phyloP scores from a whole-genome alignment of 2,888 invertebrate species.

The Caradrina clavipalpis region DNA sequence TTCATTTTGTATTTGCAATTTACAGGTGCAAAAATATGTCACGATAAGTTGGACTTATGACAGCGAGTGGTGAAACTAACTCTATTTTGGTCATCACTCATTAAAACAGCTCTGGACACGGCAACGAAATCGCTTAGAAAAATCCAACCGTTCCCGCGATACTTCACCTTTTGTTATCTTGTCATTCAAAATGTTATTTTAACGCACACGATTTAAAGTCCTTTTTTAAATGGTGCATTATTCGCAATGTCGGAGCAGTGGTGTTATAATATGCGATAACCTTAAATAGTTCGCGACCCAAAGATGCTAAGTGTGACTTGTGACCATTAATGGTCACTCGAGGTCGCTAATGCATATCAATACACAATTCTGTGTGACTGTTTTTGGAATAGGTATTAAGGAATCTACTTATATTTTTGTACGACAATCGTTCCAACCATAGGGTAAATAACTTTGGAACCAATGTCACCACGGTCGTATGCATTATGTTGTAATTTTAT shows the following conservation, averaged over 20 bases:
- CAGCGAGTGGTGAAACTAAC: slow-evolving; percentile 9
- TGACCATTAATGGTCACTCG: not conserved
- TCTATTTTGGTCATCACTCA: not conserved
- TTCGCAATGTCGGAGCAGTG: no score
- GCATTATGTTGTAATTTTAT: not conserved
- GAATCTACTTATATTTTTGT: not conserved
- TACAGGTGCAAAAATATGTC: no score
- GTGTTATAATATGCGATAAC: no score
- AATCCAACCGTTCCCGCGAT: no score
- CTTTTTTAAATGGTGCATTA: no score
- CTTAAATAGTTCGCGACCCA: slow-evolving; percentile 5
- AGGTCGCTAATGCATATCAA: not conserved
- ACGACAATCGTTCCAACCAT: slow-evolving; percentile 1
- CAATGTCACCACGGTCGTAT: slow-evolving; percentile 4
- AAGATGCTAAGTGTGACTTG: not conserved
- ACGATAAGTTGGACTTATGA: not conserved
- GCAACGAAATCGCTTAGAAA: no score
- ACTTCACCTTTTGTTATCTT: no score
- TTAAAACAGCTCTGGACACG: no score
- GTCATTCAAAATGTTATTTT: no score
- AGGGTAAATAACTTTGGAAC: not conserved
- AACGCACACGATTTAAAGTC: no score
- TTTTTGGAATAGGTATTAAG: not conserved
- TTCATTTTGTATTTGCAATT: no score
- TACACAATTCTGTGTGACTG: not conserved